Evolutionary conservation across 2,797 vertebrate genomes (phyloP).

Genomic region (Leptatherina wallacei): DNA sequence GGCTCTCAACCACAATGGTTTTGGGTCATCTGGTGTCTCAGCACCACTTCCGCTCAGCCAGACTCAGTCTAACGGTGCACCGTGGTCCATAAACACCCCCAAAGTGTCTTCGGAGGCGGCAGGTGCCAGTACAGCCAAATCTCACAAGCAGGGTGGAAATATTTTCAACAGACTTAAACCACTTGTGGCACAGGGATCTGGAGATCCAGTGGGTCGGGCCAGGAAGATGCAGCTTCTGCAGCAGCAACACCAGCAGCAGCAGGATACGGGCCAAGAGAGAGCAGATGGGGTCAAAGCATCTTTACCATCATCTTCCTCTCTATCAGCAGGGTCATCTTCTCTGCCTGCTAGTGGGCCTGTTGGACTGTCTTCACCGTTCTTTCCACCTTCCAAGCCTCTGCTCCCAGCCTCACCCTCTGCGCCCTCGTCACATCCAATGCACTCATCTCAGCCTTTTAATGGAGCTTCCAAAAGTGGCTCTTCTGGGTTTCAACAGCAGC

Average conservation of each 20-base stretch:
- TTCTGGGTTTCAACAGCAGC: slow-evolving; percentile 72
- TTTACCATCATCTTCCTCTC: slow-evolving; percentile 65
- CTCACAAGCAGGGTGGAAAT: slow-evolving; percentile 81
- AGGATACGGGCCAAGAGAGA: slow-evolving; percentile 77
- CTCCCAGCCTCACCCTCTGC: slow-evolving; percentile 71
- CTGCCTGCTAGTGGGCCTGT: slow-evolving; percentile 68
- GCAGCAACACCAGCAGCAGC: slow-evolving; percentile 84
- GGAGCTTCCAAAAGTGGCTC: slow-evolving; percentile 75
- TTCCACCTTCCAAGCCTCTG: slow-evolving; percentile 80
- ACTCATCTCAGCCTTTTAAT: slow-evolving; percentile 82
- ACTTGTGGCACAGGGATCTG: slow-evolving; percentile 82
- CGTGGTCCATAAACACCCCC: slow-evolving; percentile 80
- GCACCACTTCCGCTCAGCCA: slow-evolving; percentile 75
- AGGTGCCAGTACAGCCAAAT: slow-evolving; percentile 64
- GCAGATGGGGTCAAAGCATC: slow-evolving; percentile 77
- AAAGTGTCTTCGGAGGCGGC: slow-evolving; percentile 77
- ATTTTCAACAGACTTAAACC: slow-evolving; percentile 87
- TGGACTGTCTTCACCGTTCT: slow-evolving; percentile 79
- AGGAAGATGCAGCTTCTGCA: slow-evolving; percentile 86
- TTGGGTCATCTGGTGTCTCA: slow-evolving; percentile 77
- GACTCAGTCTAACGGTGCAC: slow-evolving; percentile 82
- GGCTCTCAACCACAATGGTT: slow-evolving; percentile 83
- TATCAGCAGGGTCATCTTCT: slow-evolving; percentile 66
- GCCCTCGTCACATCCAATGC: slow-evolving; percentile 75
- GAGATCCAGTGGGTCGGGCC: slow-evolving; percentile 82